phyloP scores from a whole-genome alignment of 1,140 invertebrate species.

The Teleopsis dalmanni region DNA sequence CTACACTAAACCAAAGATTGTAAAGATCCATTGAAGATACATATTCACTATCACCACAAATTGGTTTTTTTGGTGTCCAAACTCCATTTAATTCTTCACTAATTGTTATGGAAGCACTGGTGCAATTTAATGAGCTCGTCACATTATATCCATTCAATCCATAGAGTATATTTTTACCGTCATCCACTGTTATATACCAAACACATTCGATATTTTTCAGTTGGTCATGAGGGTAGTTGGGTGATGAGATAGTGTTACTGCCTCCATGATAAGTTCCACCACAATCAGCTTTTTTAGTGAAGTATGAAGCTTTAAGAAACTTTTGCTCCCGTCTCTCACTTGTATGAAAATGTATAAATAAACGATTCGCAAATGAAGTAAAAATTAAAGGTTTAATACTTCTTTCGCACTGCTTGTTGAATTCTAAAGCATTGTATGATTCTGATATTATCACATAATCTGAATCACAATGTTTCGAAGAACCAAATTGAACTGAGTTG shows the following conservation, averaged over 20 bases:
- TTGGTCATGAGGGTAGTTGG: conserved; percentile 71
- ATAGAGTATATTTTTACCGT: no score
- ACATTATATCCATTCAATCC: no score
- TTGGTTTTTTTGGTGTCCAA: no score
- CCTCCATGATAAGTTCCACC: conserved; percentile 59
- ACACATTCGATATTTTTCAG: conserved; percentile 60
- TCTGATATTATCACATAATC: background rate
- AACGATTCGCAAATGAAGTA: conserved; percentile 62
- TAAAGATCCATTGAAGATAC: no score
- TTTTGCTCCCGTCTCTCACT: conserved; percentile 56
- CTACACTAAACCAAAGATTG: no score
- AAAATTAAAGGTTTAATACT: conserved; percentile 30
- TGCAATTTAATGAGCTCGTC: conserved; percentile 23
- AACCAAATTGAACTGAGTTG: conserved; percentile 55
- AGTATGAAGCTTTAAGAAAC: conserved; percentile 50
- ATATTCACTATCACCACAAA: no score
- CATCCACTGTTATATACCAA: conserved; percentile 63
- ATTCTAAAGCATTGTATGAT: background rate
- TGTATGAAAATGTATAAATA: conserved; percentile 62
- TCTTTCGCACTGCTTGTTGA: conserved; percentile 16
- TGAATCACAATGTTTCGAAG: no score
- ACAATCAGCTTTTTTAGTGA: conserved; percentile 49
- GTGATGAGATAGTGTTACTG: conserved; percentile 66
- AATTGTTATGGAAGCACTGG: conserved; percentile 1
- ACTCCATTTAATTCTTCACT: no score